phyloP scores from a whole-genome alignment of 2,113 vertebrate genomes.

The Erpornis zantholeuca region DNA sequence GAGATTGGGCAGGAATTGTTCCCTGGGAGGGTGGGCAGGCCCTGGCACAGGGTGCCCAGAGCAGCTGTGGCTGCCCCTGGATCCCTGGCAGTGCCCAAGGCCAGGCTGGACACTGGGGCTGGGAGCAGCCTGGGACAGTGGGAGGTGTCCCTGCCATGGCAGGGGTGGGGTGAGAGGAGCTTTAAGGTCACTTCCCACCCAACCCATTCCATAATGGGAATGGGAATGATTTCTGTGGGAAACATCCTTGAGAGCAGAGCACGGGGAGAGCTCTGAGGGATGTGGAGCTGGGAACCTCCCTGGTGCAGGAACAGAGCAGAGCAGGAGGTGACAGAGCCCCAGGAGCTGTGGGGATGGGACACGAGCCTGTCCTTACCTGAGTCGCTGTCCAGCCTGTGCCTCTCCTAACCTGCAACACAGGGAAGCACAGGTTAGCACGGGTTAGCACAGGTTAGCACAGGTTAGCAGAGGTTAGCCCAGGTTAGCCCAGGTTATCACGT shows the following conservation, averaged over 20 bases:
- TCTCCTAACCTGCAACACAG: conserved; percentile 62
- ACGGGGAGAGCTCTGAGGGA: too few relatives aligned
- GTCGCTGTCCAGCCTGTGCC: not conserved
- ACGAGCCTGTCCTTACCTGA: conserved; percentile 33
- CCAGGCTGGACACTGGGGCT: not conserved
- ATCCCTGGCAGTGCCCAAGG: not conserved
- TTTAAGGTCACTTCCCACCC: not conserved
- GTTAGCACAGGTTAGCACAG: not conserved
- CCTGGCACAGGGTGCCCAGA: not conserved
- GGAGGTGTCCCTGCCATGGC: not conserved
- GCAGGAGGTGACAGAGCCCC: not conserved
- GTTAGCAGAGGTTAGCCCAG: not conserved
- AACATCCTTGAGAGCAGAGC: accelerated
- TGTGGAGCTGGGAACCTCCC: not conserved
- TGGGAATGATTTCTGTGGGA: not conserved
- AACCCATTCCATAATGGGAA: not conserved
- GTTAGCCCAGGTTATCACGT: not conserved
- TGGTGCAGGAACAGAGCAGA: not conserved
- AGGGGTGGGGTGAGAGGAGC: accelerated
- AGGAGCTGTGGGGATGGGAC: not conserved
- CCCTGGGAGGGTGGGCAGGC: not conserved
- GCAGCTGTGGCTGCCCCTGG: not conserved
- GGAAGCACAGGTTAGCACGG: not conserved
- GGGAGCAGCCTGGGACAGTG: not conserved
- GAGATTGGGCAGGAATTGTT: not conserved